A percentile compares a stretch with the other conserved stretches of the same genome.
Evolutionary conservation across 2,888 invertebrate species (phyloP).

Genomic region (Lamellibrachia satsuma): DNA sequence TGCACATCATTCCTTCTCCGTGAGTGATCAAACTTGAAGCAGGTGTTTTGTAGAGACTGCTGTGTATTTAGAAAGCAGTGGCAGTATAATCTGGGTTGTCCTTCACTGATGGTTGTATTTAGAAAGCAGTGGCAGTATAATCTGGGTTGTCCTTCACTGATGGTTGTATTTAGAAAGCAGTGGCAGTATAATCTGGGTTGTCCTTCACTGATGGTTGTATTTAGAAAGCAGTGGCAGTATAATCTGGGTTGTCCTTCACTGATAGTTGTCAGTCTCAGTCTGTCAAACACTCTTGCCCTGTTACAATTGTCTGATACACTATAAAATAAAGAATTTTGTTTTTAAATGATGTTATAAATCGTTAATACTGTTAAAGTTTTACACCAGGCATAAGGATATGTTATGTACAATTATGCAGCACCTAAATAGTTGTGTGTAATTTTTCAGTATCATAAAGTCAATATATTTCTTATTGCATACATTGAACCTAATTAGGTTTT

Average conservation of each 20-base stretch:
- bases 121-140: background rate
- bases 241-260: background rate
- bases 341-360: background rate
- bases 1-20: slow-evolving; percentile 73
- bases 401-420: too few relatives aligned
- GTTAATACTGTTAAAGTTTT: background rate
- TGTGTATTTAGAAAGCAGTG: background rate
- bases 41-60: background rate
- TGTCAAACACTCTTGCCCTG: background rate
- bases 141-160: background rate
- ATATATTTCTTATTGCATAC: too few relatives aligned
- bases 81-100: background rate
- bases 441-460: too few relatives aligned
- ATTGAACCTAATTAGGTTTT: too few relatives aligned
- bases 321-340: background rate
- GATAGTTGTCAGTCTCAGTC: background rate
- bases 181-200: background rate
- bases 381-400: too few relatives aligned
- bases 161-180: background rate
- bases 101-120: background rate
- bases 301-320: background rate
- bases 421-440: too few relatives aligned
- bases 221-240: background rate
- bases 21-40: slow-evolving; percentile 61
- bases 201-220: background rate